Base-by-base conservation (phyloP, 1,140 invertebrate genomes). In the Ladona fulva region DNA sequence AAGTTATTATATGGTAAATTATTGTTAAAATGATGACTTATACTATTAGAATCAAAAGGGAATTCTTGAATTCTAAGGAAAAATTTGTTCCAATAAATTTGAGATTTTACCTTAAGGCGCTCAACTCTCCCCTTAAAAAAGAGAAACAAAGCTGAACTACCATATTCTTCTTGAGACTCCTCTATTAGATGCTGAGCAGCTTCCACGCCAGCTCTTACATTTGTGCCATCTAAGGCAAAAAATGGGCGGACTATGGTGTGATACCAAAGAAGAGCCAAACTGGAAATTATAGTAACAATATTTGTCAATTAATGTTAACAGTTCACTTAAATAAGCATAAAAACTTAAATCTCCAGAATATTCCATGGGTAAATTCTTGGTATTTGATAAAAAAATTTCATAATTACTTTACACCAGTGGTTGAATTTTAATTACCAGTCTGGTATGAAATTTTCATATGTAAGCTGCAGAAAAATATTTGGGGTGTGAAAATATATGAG, bases 171-270 rank as follows among this genome's bases (percentile, higher is more conserved):
- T 78, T 89, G 84, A 76, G 87, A 89, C 81, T 90, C 89, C 1
- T 86, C 81, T 22, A 93, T 87, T 24, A 93, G 85, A 44, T 86
- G 83, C 78, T 87, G 87, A 8, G 91, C 90, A 22, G 88, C 87
- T 76, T 87, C 84, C 0, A 90, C 87, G 0, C 90, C 90, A 24
- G 89, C 89, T 81, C 86, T 83, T 0, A 89, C 86, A 81, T 90
- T 90, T 25, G 83, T 85, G 1, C 90, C 91, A 81, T 93, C 91
- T 11, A 92, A 84, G 0, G 89, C 90, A 81, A 92, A 92, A 83
- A 92, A 92, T 42, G 91, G 92, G 42, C 90, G 85, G 0, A 93
- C 88, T 37, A 93, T 91, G 1, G 91, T 92, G 80, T 93, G 91
- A 82, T 92, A 93, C 91, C 92, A 93, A 37, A 93, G 82, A 59